A percentile compares a stretch with the other conserved stretches of the same genome.
Conservation (phyloP, 2,113 vertebrate genomes). For the Heterocephalus glaber region DNA sequence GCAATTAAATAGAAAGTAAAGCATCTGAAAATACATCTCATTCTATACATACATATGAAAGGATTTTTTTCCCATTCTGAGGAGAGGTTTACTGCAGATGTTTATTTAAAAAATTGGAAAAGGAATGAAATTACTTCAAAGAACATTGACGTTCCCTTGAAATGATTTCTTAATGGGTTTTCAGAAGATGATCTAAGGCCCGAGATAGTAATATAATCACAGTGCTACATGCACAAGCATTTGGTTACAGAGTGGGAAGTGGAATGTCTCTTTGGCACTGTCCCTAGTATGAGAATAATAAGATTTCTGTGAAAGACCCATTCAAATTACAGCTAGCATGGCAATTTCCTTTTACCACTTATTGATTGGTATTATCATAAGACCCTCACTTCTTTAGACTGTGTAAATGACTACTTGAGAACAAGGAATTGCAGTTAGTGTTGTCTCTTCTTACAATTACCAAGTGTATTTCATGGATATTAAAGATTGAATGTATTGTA, state of each 20-base stretch:
- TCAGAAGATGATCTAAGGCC: constrained; percentile 52
- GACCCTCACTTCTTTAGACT: constrained; percentile 45
- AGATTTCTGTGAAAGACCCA: constrained; percentile 36
- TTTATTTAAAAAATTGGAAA: constrained; percentile 47
- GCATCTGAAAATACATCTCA: background rate
- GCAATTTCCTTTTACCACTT: constrained; percentile 56
- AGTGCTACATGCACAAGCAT: background rate
- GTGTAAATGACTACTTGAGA: constrained; percentile 7
- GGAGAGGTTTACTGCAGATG: constrained; percentile 41
- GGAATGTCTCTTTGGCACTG: background rate
- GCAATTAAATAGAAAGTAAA: constrained; percentile 57
- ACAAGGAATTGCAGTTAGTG: constrained; percentile 6
- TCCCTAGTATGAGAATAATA: constrained; percentile 39
- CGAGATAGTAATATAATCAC: constrained; percentile 39
- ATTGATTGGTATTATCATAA: constrained; percentile 55
- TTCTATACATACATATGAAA: background rate
- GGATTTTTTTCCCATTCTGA: constrained; percentile 14
- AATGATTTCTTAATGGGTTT: constrained; percentile 74
- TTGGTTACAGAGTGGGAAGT: constrained; percentile 27
- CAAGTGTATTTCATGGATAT: constrained; percentile 50
- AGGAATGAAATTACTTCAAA: constrained; percentile 65
- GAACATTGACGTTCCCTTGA: constrained; percentile 55
- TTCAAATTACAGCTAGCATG: constrained; percentile 18
- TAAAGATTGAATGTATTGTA: constrained; percentile 68
- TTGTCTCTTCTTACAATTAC: constrained; percentile 49